Conservation (phyloP, 2,113 vertebrate genomes). For the Gymnogyps californianus region DNA sequence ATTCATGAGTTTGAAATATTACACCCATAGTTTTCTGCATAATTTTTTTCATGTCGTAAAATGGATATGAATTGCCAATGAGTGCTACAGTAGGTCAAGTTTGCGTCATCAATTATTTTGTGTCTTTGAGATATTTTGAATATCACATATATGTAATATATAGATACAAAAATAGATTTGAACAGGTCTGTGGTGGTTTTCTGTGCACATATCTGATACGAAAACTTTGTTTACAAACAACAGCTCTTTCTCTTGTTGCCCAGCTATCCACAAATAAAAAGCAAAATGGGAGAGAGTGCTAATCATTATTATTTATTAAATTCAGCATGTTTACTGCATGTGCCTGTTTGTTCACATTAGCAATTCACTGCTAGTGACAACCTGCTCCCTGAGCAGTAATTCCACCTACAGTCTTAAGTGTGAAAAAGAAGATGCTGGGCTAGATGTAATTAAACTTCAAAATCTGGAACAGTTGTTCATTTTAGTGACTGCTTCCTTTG, state of each 20-base stretch:
- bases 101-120: background rate
- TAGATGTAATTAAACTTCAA: background rate
- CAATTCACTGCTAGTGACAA: background rate
- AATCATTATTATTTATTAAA: background rate
- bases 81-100: background rate
- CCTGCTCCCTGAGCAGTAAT: background rate
- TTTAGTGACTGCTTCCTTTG: background rate
- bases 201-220: accelerated
- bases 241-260: background rate
- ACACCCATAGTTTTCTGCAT: background rate
- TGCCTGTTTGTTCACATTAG: background rate
- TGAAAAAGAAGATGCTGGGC: background rate
- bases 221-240: background rate
- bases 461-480: background rate
- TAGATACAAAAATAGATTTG: background rate
- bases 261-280: background rate
- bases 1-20: background rate
- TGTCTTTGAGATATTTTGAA: background rate
- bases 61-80: background rate
- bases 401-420: background rate
- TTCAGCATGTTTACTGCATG: background rate
- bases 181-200: background rate
- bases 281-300: background rate
- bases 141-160: background rate
- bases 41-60: background rate